Evolutionary conservation across 2,797 vertebrate species (phyloP), one percentile per base, ranked within the genome.

Genomic region (Meda fulgida): DNA sequence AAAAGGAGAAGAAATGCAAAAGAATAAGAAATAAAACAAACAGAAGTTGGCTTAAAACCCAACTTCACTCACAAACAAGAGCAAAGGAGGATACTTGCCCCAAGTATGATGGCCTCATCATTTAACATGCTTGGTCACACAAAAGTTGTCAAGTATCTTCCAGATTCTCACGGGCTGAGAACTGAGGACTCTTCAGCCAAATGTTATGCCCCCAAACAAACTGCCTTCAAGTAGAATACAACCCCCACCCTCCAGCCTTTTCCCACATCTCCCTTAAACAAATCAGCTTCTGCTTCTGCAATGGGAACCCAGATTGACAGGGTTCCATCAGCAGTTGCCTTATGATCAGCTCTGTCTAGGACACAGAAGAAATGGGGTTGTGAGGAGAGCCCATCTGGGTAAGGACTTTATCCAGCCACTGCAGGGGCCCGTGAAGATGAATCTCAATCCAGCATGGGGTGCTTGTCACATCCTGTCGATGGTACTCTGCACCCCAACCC

Each of bases 371-470:
- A 92, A 99, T 99, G 46, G 97, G 97, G 91, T 98, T 99, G 93
- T 99, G 97, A 92, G 98, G 98, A 58, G 98, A 99, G 79, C 98
- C 98, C 98, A 99, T 99, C 91, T 99, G 97, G 88, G 98, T 99
- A 80, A 99, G 97, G 90, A 99, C 98, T 95, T 99, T 99, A 96
- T 99, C 98, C 95, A 99, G 92, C 98, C 98, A 99, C 92, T 99
- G 98, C 90, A 99, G 96, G 19, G 98, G 98, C 43, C 98, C 98
- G 0, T 99, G 98, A 92, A 99, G 95, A 87, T 99, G 98, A 88
- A 99, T 98, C 95, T 99, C 98, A 86, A 99, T 99, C 98, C 98
- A 99, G 95, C 98, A 99, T 84, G 98, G 98, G 89, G 98, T 99
- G 95, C 98, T 99, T 2, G 98, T 99, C 79, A 99, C 98, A 89